A percentile compares a stretch with the other conserved stretches of the same genome.
Evolutionary conservation across 1,140 invertebrate species (phyloP).

Genomic region (Drosophila jambulina): DNA sequence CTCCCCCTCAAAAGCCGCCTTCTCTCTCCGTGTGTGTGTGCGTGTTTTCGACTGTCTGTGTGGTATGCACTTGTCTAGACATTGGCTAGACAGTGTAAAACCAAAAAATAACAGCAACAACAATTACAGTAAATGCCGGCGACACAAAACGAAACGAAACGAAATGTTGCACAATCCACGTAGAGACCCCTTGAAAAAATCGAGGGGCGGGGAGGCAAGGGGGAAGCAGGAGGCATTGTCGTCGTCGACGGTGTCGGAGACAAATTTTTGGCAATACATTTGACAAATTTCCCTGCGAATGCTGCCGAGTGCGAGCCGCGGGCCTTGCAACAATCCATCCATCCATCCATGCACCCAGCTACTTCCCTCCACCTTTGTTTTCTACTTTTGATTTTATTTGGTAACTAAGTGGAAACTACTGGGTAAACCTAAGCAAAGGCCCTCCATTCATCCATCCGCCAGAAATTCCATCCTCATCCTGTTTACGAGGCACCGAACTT

Average conservation of each 20-base stretch:
- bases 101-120: conserved; percentile 73
- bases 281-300: conserved; percentile 51
- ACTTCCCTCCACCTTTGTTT: conserved; percentile 21
- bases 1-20: conserved; percentile 17
- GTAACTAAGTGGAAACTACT: conserved; percentile 58
- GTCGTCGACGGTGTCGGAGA: conserved; percentile 55
- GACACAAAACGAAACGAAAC: conserved; percentile 78
- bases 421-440: conserved; percentile 14
- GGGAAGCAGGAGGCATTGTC: conserved; percentile 18
- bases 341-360: not conserved
- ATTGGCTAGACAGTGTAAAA: conserved; percentile 84
- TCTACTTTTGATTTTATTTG: conserved; percentile 51
- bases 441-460: conserved; percentile 8
- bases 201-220: too few species aligned
- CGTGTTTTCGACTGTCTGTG: conserved; percentile 68
- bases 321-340: conserved; percentile 32
- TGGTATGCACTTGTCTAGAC: conserved; percentile 84
- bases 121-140: conserved; percentile 79
- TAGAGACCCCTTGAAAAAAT: conserved; percentile 19
- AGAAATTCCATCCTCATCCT: not conserved
- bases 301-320: conserved; percentile 6
- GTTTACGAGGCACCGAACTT: conserved; percentile 86
- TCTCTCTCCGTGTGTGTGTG: conserved; percentile 25
- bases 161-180: conserved; percentile 77
- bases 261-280: conserved; percentile 72